Percentiles rank a stretch among this genome's conserved stretches.
These are phyloP conservation scores for Stylophora pistillata DNA, from an alignment of 64 coral and sea anemone genomes.

Conservation along the genomic window DNA sequence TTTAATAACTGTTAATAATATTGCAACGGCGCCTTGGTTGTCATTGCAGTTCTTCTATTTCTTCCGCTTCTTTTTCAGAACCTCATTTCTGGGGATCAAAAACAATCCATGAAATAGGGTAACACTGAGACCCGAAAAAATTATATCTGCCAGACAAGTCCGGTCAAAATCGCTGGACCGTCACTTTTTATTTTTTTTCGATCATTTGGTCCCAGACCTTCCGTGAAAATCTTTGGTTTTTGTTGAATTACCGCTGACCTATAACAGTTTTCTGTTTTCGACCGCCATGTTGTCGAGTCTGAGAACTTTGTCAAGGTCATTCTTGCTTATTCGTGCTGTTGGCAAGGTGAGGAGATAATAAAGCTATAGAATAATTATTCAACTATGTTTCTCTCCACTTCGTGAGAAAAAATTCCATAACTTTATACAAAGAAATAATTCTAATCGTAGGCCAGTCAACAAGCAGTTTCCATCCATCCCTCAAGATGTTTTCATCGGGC, in stretches of 20 bases:
- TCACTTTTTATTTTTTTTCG: not conserved
- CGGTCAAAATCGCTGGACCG: too few species aligned
- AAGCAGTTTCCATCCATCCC: not conserved
- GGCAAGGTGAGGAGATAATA: constrained; percentile 4
- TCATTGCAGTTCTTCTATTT: too few species aligned
- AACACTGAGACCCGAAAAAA: too few species aligned
- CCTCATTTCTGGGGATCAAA: too few species aligned
- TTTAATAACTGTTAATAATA: too few species aligned
- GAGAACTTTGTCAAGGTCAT: constrained; percentile 8
- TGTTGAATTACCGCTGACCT: not conserved
- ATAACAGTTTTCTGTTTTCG: not conserved
- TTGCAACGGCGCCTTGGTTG: too few species aligned
- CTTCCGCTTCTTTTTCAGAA: too few species aligned
- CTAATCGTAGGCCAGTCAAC: constrained; percentile 23
- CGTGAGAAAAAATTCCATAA: not conserved
- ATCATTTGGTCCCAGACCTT: not conserved
- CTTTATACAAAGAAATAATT: not conserved
- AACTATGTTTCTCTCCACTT: not conserved
- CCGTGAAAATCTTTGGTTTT: not conserved
- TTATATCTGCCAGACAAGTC: too few species aligned
- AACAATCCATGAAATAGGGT: too few species aligned
- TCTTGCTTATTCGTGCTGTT: constrained; percentile 22
- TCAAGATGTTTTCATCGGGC: constrained; percentile 39
- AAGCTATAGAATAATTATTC: too few species aligned
- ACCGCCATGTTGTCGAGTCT: constrained; percentile 36